phyloP scores from a whole-genome alignment of 2,113 vertebrate species.

The Cyanoliseus patagonus region DNA sequence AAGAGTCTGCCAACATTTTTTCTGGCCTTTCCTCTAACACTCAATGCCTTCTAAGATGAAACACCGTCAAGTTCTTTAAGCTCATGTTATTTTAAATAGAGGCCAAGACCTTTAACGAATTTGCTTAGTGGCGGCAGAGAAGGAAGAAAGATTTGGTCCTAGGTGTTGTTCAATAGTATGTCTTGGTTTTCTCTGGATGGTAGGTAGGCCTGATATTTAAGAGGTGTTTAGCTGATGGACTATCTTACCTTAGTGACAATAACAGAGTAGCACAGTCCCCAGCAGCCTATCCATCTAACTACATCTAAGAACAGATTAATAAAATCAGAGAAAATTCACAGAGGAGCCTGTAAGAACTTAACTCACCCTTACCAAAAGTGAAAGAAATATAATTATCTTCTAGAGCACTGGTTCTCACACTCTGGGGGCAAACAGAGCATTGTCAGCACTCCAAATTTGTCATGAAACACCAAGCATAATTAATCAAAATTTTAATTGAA shows the following conservation, averaged over 20 bases:
- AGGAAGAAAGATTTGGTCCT: conserved; percentile 76
- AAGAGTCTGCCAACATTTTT: conserved; percentile 66
- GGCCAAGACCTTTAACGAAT: conserved; percentile 76
- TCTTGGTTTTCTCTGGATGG: conserved; percentile 76
- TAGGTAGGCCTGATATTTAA: conserved; percentile 76
- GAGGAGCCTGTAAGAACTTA: conserved; percentile 25
- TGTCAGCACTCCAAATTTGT: background rate
- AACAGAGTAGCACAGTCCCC: conserved; percentile 62
- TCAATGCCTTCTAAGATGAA: conserved; percentile 71
- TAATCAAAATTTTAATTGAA: conserved; percentile 42
- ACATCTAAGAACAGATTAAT: conserved; percentile 69
- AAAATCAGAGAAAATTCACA: conserved; percentile 68
- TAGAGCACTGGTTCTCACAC: conserved; percentile 49
- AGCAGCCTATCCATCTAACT: conserved; percentile 69
- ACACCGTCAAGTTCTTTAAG: conserved; percentile 72
- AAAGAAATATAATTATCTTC: background rate
- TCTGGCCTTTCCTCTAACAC: conserved; percentile 49
- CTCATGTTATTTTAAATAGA: conserved; percentile 76
- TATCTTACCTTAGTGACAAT: conserved; percentile 69
- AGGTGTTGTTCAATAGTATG: conserved; percentile 76
- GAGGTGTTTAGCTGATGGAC: conserved; percentile 78
- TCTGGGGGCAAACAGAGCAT: conserved; percentile 45
- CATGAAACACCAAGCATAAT: conserved; percentile 39
- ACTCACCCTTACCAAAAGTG: conserved; percentile 29
- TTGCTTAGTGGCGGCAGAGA: conserved; percentile 73